Conservation (phyloP, 2,113 vertebrate species). For the Ailuropoda melanoleuca region DNA sequence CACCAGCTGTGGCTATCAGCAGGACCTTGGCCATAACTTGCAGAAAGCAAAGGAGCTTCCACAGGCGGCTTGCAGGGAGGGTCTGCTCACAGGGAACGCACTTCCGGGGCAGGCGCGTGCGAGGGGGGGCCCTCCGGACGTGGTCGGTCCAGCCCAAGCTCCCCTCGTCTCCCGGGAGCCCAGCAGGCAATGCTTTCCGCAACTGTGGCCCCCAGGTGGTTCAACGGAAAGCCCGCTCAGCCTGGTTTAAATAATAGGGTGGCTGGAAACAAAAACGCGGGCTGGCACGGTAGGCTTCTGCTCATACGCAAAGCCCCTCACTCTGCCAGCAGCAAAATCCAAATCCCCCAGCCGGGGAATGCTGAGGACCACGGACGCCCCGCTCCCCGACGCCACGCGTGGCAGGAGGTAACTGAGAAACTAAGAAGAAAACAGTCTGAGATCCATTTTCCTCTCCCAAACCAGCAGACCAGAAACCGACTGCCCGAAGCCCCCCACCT, state of each 20-base stretch:
- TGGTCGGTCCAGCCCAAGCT: accelerated
- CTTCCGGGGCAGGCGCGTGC: accelerated
- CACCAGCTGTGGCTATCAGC: neutral
- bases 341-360: neutral
- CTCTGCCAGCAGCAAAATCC: neutral
- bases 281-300: accelerated
- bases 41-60: neutral
- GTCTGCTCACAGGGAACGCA: neutral
- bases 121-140: neutral
- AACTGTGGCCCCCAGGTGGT: neutral
- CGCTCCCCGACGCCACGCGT: accelerated
- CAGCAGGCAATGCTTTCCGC: neutral
- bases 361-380: accelerated
- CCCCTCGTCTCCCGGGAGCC: neutral
- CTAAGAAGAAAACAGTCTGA: neutral
- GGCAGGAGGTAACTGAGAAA: neutral
- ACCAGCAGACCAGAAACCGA: neutral
- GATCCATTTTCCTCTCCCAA: neutral
- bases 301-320: accelerated
- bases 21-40: neutral
- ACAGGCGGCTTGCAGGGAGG: neutral
- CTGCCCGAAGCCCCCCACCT: too few relatives aligned
- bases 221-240: neutral
- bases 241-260: neutral
- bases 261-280: neutral